phyloP scores from a whole-genome alignment of 2,797 vertebrate genomes.

The Channallabes apus region DNA sequence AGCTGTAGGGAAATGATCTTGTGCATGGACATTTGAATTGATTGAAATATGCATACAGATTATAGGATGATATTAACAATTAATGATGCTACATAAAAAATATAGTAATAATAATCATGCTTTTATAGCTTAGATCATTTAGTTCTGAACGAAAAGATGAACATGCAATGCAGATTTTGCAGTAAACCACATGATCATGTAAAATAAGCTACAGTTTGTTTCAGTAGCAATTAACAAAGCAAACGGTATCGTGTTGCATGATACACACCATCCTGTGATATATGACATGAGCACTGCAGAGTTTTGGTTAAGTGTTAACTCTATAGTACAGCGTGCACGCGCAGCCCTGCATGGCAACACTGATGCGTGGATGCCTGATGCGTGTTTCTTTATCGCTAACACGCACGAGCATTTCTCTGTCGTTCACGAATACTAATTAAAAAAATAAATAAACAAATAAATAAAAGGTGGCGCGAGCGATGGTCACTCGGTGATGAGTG shows the following conservation, averaged over 20 bases:
- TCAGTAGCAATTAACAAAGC: neutral
- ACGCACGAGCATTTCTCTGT: neutral
- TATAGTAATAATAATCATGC: neutral
- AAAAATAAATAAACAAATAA: too few relatives aligned
- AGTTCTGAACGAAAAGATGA: neutral
- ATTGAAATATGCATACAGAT: neutral
- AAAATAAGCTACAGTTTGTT: neutral
- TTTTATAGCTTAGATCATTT: neutral
- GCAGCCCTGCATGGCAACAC: conserved; percentile 33
- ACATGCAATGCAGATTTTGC: neutral
- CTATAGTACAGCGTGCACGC: neutral
- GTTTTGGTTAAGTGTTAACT: conserved; percentile 3
- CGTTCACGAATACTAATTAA: neutral
- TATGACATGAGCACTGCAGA: conserved; percentile 11
- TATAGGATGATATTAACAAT: neutral
- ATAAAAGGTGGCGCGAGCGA: neutral
- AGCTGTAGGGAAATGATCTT: neutral
- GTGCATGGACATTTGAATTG: neutral
- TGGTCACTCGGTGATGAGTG: neutral
- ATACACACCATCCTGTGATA: neutral
- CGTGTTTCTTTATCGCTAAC: neutral
- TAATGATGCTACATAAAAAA: neutral
- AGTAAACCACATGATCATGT: neutral
- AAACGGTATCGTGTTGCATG: neutral
- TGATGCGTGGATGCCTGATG: conserved; percentile 12